Conservation (phyloP, 2,888 invertebrate genomes). For the Mongoloraphidia duomilia region DNA sequence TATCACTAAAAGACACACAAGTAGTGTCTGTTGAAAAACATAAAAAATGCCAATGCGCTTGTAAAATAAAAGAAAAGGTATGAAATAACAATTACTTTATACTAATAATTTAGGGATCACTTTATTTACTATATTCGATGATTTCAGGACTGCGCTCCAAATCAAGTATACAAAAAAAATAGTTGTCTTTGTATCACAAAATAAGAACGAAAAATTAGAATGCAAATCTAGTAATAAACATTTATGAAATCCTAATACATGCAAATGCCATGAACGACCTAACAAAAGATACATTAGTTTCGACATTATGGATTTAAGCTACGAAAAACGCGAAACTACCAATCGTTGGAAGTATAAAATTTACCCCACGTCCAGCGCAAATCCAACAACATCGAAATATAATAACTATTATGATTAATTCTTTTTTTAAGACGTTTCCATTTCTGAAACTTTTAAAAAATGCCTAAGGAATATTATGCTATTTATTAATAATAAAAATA, state of each 20-base stretch:
- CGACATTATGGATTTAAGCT: neutral
- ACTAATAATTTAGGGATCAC: neutral
- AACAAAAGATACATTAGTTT: neutral
- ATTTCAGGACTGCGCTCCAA: constrained; percentile 39
- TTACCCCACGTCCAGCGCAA: neutral
- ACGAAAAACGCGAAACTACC: neutral
- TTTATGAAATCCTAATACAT: neutral
- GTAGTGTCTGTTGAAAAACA: constrained; percentile 44
- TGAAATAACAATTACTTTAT: constrained; percentile 8
- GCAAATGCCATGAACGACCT: neutral
- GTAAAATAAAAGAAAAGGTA: constrained; percentile 40
- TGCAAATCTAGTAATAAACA: neutral
- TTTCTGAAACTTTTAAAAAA: too few species aligned
- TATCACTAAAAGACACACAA: constrained; percentile 24
- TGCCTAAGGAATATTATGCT: too few species aligned
- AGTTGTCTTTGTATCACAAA: neutral
- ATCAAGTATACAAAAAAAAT: constrained; percentile 36
- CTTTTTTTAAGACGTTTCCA: too few species aligned
- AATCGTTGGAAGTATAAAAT: neutral
- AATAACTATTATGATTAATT: neutral
- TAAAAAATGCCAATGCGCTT: constrained; percentile 43
- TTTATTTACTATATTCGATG: constrained; percentile 3
- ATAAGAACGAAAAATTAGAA: neutral
- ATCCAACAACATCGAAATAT: neutral
- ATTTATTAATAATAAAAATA: too few species aligned